Conservation (phyloP, 2,113 vertebrate genomes). For the Etheostoma spectabile region DNA sequence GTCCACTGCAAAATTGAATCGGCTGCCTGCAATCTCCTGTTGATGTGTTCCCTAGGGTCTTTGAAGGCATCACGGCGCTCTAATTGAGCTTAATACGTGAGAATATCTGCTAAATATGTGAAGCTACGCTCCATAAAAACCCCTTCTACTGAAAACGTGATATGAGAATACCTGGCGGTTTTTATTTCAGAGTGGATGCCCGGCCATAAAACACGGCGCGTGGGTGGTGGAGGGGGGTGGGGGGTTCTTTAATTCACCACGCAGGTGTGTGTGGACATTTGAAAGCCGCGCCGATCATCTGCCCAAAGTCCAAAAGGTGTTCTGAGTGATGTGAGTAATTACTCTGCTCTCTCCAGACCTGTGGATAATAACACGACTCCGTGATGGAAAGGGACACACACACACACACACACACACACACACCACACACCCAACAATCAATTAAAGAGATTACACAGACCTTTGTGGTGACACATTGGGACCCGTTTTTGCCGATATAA, state of each 20-base stretch:
- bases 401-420: background rate
- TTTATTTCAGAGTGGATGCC: conserved; percentile 55
- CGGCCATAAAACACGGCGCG: no score
- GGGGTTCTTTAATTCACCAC: no score
- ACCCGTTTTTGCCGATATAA: no score
- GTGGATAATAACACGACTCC: conserved; percentile 75
- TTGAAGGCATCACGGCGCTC: conserved; percentile 18
- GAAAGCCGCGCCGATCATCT: conserved; percentile 76
- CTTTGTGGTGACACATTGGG: background rate
- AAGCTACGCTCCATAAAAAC: conserved; percentile 44
- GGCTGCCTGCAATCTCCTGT: background rate
- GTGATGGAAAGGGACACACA: conserved; percentile 55
- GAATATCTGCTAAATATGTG: conserved; percentile 29
- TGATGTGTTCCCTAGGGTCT: conserved; percentile 18
- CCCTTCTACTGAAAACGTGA: conserved; percentile 24
- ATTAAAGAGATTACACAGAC: background rate
- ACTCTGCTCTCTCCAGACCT: conserved; percentile 78
- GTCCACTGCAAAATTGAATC: background rate
- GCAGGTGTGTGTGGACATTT: no score
- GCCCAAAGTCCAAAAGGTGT: conserved; percentile 83
- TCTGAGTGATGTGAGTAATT: conserved; percentile 82
- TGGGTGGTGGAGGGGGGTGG: no score
- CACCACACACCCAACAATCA: background rate
- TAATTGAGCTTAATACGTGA: conserved; percentile 42
- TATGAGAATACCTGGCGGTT: conserved; percentile 49